Evolutionary conservation across 2,888 invertebrate genomes (phyloP), one percentile per base, ranked within the genome.

Genomic region (Drosophila affinis): DNA sequence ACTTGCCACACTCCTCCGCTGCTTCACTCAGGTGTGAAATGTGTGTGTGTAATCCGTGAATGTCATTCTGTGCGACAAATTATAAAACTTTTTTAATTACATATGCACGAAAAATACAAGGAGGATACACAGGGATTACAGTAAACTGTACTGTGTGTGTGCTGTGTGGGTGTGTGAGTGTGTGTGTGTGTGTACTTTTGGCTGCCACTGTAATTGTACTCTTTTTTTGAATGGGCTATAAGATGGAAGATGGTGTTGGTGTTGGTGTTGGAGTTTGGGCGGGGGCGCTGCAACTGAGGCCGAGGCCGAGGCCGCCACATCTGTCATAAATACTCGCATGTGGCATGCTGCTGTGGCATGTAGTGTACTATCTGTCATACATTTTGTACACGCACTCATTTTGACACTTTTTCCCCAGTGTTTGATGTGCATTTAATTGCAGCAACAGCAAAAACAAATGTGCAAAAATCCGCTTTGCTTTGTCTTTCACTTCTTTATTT

Each of bases 31-130:
- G 75, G 67, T 72, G 65, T 57, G 34, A 71, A 76, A 62, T 84
- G 65, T 54, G 71, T 54, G 71, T 52, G 57, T 62, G 67, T 60
- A 60, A 67, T 61, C 64, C 62, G 68, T 67, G 48, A 39, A 54
- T 72, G 63, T 76, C 57, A 59, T 61, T 59, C 57, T 49, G 45
- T 47, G 55, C 39, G 14, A 39, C 29, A 72, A 75, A 77, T 85
- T 77, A 69, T 69, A 84, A 87, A 85, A 85, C 69, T 85, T 85
- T 85, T 87, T 81, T 88, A 85, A 85, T 85, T 83, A 86, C 72
- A 53, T 59, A 62, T 17, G 53, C 53, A 70, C 44, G 39, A 39
- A 39, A 39, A 39, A 39, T 14, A 39, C 39, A 39, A 14, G 39
- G 2, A 39, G 39, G 39, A 39, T 39, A 2, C 7, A n/a, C 39